A percentile compares a stretch with the other conserved stretches of the same genome.
These are phyloP conservation scores for Drosophila mimica DNA, from an alignment of 2,888 invertebrate genomes.

Conservation along the genomic window DNA sequence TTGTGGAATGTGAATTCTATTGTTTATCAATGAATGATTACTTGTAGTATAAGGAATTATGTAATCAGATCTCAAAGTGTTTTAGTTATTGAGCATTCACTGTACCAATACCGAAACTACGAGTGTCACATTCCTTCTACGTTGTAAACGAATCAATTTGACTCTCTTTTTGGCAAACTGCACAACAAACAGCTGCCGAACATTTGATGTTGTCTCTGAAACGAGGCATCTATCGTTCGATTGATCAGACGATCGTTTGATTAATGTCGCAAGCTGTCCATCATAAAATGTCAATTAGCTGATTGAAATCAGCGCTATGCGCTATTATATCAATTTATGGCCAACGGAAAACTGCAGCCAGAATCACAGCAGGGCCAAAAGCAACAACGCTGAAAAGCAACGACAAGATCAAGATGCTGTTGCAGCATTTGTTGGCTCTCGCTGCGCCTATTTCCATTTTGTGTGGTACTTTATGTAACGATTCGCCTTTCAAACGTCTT, in stretches of 20 bases:
- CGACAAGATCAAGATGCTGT: conserved; percentile 65
- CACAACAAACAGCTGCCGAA: conserved; percentile 1
- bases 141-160: conserved; percentile 31
- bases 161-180: conserved; percentile 27
- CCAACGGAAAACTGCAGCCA: conserved; percentile 57
- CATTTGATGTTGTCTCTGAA: conserved; percentile 33
- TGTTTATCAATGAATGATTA: neutral
- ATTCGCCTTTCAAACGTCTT: conserved; percentile 58
- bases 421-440: conserved; percentile 12
- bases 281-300: conserved; percentile 79
- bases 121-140: neutral
- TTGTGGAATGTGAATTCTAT: neutral
- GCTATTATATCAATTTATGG: conserved; percentile 73
- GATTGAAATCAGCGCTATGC: conserved; percentile 67
- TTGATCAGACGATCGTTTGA: conserved; percentile 22
- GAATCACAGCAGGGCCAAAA: conserved; percentile 11
- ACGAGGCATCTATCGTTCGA: neutral
- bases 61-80: neutral
- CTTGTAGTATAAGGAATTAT: neutral
- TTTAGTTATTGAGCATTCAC: neutral
- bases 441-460: conserved; percentile 63
- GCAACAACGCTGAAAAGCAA: conserved; percentile 37
- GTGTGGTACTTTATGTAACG: conserved; percentile 73
- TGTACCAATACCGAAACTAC: neutral
- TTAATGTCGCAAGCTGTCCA: conserved; percentile 52